These are phyloP conservation scores for Trichonephila clavata DNA, from an alignment of 1,140 invertebrate genomes.

Conservation along the genomic window DNA sequence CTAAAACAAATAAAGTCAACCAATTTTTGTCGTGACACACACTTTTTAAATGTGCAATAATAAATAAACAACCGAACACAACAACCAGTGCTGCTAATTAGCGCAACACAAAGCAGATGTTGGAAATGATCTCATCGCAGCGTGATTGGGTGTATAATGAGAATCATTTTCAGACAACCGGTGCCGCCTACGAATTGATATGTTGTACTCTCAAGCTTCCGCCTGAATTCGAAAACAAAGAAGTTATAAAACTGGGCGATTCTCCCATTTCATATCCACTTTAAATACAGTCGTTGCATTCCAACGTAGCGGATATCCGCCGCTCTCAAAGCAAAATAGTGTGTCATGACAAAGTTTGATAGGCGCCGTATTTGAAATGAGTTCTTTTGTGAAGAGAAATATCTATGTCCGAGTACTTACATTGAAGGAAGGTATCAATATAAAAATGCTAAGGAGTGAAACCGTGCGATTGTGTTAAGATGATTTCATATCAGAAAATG, in stretches of 20 bases:
- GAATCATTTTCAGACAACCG: background rate
- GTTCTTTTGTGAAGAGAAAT: background rate
- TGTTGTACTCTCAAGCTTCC: background rate
- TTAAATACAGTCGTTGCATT: background rate
- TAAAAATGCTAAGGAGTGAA: too few relatives aligned
- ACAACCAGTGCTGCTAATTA: background rate
- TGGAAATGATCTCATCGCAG: conserved; percentile 9
- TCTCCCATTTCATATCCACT: background rate
- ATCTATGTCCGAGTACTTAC: background rate
- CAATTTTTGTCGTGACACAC: too few relatives aligned
- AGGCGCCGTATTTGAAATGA: conserved; percentile 8
- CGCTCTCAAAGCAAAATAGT: background rate
- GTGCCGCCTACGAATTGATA: conserved; percentile 26
- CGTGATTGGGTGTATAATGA: conserved; percentile 15
- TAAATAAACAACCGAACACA: background rate
- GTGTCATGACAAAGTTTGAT: background rate
- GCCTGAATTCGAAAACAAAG: background rate
- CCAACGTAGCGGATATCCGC: background rate
- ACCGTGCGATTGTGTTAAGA: too few relatives aligned
- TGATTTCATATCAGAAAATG: too few relatives aligned
- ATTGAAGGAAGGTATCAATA: background rate
- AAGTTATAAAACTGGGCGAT: conserved; percentile 36
- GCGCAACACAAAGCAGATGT: background rate
- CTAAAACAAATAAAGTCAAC: too few relatives aligned
- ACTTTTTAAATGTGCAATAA: too few relatives aligned